Conservation (phyloP, 2,888 invertebrate species). For the Drosophila percnosoma region DNA sequence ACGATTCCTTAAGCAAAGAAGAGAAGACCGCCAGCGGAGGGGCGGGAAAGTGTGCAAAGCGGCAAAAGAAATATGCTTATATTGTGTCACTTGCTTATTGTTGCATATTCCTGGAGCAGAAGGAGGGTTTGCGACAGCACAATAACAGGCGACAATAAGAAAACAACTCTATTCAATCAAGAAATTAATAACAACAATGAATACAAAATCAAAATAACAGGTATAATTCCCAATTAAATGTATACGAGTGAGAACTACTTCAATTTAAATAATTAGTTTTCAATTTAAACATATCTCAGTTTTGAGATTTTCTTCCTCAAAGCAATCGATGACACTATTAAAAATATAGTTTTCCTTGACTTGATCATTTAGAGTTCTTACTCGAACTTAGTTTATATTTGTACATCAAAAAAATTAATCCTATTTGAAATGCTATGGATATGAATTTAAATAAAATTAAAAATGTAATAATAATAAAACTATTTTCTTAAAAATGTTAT, state of each 20-base stretch:
- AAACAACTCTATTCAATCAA: background rate
- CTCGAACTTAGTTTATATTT: background rate
- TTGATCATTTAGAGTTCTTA: background rate
- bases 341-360: background rate
- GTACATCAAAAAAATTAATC: rapidly evolving
- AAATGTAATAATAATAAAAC: background rate
- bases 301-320: background rate
- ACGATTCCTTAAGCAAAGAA: constrained; percentile 43
- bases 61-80: constrained; percentile 18
- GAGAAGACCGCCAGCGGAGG: background rate
- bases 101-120: background rate
- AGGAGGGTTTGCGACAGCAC: background rate
- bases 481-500: background rate
- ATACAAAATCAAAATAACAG: background rate
- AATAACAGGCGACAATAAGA: background rate
- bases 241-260: background rate
- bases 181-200: background rate
- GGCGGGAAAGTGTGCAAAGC: background rate
- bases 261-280: background rate
- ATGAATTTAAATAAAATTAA: background rate
- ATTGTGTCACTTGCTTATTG: constrained; percentile 18
- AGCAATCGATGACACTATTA: background rate
- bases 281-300: background rate
- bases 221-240: background rate
- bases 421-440: background rate